phyloP scores from a whole-genome alignment of 2,113 vertebrate species.

The Parotia lawesii region DNA sequence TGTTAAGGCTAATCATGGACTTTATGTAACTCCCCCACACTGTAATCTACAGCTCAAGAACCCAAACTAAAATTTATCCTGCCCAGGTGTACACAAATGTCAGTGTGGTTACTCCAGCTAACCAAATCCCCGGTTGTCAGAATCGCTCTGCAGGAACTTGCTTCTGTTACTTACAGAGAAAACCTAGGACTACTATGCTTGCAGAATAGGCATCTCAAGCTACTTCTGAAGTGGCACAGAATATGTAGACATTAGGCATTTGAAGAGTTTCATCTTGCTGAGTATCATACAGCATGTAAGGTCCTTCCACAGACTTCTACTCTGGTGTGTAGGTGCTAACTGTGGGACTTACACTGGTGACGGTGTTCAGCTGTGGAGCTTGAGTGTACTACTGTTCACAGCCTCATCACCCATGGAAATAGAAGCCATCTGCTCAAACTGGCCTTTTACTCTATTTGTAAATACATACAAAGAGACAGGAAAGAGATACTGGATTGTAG shows the following conservation, averaged over 20 bases:
- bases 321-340: not conserved
- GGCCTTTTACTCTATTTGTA: not conserved
- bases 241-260: rapidly evolving
- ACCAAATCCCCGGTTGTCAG: not conserved
- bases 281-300: too few species aligned
- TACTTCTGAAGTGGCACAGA: not conserved
- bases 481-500: not conserved
- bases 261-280: not conserved
- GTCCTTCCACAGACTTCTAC: not conserved
- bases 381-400: not conserved
- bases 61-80: not conserved
- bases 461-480: not conserved
- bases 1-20: not conserved
- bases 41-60: not conserved
- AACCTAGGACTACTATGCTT: not conserved
- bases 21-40: not conserved
- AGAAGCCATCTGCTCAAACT: not conserved
- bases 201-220: not conserved
- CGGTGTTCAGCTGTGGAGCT: not conserved
- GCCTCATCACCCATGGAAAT: not conserved
- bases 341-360: not conserved
- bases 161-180: not conserved
- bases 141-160: not conserved
- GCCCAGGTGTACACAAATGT: rapidly evolving
- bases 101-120: not conserved